Evolutionary conservation across 2,888 invertebrate genomes (phyloP).

Genomic region (Monochamus alternatus): DNA sequence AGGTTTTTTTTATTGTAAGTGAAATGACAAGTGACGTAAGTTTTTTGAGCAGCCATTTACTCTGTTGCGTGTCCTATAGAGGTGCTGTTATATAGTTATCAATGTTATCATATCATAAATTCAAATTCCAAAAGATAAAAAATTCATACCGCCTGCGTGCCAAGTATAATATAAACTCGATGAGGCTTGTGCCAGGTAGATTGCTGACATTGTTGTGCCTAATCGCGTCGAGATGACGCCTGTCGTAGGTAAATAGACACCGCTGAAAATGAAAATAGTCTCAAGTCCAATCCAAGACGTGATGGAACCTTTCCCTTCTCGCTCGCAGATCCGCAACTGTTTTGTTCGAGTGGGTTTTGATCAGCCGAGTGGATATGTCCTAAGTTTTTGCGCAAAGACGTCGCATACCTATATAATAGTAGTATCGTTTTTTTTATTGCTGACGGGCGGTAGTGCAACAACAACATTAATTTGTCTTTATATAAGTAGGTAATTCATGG

Average conservation of each 20-base stretch:
- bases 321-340: conserved; percentile 9
- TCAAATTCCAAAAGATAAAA: not conserved
- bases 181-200: conserved; percentile 22
- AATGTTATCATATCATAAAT: no score
- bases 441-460: not conserved
- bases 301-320: conserved; percentile 27
- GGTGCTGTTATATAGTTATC: no score
- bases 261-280: conserved; percentile 20
- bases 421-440: conserved; percentile 38
- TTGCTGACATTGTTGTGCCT: conserved; percentile 26
- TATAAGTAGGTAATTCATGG: not conserved
- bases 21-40: no score
- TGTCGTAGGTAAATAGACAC: conserved; percentile 23
- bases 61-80: no score
- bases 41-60: no score
- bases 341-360: conserved; percentile 29
- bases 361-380: conserved; percentile 41
- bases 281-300: conserved; percentile 22
- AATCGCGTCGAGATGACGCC: conserved; percentile 31
- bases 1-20: no score
- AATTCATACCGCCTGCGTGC: conserved; percentile 13
- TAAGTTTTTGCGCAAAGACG: conserved; percentile 29
- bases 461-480: not conserved
- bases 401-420: conserved; percentile 31
- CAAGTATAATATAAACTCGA: no score